Evolutionary conservation across 2,888 invertebrate genomes (phyloP).

Genomic region (Theretra japonica): DNA sequence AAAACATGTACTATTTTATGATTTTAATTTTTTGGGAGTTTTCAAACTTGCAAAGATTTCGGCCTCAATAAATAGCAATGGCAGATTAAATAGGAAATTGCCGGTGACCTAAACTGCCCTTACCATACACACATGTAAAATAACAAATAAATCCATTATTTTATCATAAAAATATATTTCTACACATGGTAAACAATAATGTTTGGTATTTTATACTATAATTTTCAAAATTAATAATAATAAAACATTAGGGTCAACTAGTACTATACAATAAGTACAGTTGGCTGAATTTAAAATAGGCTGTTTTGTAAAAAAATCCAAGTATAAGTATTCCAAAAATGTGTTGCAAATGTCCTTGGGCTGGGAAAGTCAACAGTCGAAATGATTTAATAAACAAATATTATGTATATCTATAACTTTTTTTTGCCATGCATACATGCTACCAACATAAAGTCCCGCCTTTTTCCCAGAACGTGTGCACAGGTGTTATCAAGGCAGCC

Average conservation of each 20-base stretch:
- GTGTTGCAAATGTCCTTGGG: neutral
- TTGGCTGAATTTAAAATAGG: constrained; percentile 5
- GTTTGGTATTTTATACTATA: constrained; percentile 13
- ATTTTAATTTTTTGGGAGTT: neutral
- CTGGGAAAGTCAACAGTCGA: neutral
- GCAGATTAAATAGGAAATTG: neutral
- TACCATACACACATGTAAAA: neutral
- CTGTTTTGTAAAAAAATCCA: neutral
- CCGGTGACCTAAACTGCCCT: neutral
- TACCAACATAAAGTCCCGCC: no score
- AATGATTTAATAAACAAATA: no score
- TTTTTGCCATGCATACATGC: no score
- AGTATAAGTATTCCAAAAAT: neutral
- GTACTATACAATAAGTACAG: constrained; percentile 12
- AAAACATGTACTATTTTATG: no score
- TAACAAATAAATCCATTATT: constrained; percentile 11
- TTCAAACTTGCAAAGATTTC: neutral
- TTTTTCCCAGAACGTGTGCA: no score
- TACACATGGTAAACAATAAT: constrained; percentile 12
- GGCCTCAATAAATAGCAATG: neutral
- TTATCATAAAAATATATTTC: constrained; percentile 23
- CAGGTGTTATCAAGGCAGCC: no score
- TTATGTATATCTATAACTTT: no score
- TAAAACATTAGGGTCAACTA: neutral
- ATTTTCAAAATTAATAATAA: constrained; percentile 5